These are phyloP conservation scores for Ditula angustiorana DNA, from an alignment of 2,888 invertebrate genomes.

Conservation along the genomic window DNA sequence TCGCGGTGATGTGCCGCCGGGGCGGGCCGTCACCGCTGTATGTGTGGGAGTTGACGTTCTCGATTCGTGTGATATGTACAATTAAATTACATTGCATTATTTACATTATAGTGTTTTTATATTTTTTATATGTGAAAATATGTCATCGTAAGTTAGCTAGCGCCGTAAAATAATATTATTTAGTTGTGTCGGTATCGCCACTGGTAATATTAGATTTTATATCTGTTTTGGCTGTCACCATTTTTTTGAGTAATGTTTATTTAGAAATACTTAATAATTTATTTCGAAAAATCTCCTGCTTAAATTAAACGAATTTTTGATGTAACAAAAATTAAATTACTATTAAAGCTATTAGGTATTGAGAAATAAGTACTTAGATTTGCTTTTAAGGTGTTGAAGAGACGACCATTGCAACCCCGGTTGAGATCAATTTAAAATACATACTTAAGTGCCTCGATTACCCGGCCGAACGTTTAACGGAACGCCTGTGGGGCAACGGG, in stretches of 20 bases:
- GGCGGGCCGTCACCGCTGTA: background rate
- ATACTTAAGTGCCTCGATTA: background rate
- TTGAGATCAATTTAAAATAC: too few species aligned
- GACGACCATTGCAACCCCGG: constrained; percentile 9
- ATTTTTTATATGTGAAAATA: constrained; percentile 37
- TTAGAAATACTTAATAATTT: constrained; percentile 6
- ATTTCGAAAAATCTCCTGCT: background rate
- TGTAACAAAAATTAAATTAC: constrained; percentile 30
- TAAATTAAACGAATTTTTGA: constrained; percentile 5
- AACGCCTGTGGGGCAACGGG: too few species aligned
- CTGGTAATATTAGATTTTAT: constrained; percentile 2
- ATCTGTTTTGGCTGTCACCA: constrained; percentile 20
- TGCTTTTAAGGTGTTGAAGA: constrained; percentile 15
- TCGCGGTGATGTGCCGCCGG: background rate
- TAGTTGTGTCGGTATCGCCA: background rate
- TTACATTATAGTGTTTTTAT: constrained; percentile 30
- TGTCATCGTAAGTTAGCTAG: constrained; percentile 29
- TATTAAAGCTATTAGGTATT: constrained; percentile 17
- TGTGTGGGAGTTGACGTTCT: background rate
- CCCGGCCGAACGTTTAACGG: too few species aligned
- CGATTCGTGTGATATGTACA: constrained; percentile 17
- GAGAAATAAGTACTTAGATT: constrained; percentile 30
- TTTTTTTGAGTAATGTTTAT: constrained; percentile 1
- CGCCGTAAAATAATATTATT: constrained; percentile 6
- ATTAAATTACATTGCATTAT: constrained; percentile 26